Base-by-base conservation (phyloP, 1,140 invertebrate genomes). In the Drosophila littoralis region DNA sequence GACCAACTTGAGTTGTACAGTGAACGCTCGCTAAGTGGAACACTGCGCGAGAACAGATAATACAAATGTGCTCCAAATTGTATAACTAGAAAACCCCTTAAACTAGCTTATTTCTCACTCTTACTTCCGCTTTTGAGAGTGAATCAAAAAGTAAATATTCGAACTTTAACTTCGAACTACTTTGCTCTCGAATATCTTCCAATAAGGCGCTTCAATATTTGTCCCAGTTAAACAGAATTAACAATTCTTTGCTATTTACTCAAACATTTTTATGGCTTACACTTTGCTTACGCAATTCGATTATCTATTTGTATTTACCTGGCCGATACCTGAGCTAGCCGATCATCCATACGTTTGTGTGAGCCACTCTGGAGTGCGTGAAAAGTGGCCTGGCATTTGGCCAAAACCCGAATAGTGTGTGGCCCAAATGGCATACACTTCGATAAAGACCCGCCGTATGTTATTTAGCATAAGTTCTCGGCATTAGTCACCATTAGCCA, bases 381-480 rank as follows among this genome's bases (percentile, higher is more conserved):
- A 38, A 63, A 70, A 42, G 6, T 54, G 67, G 38, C 36, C n/a
- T 60, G 50, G 48, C 52, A 54, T 38, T 22, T 13, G 43, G 36
- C 13, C 64, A 38, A 5, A 28, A 73, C 43, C 38, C 50, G 46
- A 55, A 59, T 57, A 81, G 65, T 61, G 69, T 78, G 66, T 81
- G 74, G 59, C 74, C 81, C 73, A 60, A 81, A 75, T 68, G 63
- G 59, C 72, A 76, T 45, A 54, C 10, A 32, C 35, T 8, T 15
- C 12, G 80, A 83, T 79, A 82, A 83, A 64, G 48, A 58, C 22
- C 38, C 58, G 45, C 54, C 58, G 28, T 33, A 55, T 57, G 70
- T 67, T 75, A 75, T 65, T 83, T 83, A 86, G 81, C 75, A 81
- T 86, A 76, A 35, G 70, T 67, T 60, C 60, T 76, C 17, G 22